Base-by-base conservation (phyloP, 2,888 invertebrate species). In the Phyllotreta cruciferae region DNA sequence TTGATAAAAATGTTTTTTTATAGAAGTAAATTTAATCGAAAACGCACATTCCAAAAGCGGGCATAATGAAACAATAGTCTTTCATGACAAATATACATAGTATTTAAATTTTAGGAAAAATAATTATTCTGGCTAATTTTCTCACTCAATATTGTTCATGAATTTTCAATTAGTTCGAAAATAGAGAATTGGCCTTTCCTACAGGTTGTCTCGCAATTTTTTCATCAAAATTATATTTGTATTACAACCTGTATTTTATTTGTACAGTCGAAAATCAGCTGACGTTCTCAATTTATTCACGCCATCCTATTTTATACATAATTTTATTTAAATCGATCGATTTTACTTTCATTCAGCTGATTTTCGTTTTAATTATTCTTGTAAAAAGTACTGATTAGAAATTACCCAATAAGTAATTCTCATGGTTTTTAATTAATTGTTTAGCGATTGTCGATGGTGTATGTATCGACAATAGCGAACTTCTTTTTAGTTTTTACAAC, bases 381-480 rank as follows among this genome's bases (percentile, higher is more conserved):
- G 80, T 80, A 80, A 78, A 80, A 80, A 80, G 80, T 80, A 79
- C 79, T 80, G 80, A 80, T 78, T 79, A 79, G 76, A 75, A 74
- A 71, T 65, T 24, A 24, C 24, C 24, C 4, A 24, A 24, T 24
- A 24, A 24, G 24, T 24, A 24, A 24, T 24, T 24, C 24, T 24
- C 24, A 24, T 24, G 24, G 24, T 24, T 24, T 24, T 24, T 24
- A 24, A 24, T 24, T 24, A 24, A 24, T 24, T 24, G 24, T 24
- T 24, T 58, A 8, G 61, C 62, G 63, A 63, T 38, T 58, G 64
- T 64, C 63, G 63, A 47, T 57, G 63, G 47, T 52, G 42, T 42
- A 57, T 57, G 50, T 65, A 49, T 64, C 62, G 64, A 62, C 64
- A 65, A 49, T 65, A 66, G 65, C 56, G 61, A 53, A 64, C 61